Base-by-base conservation (phyloP, 1,140 invertebrate species). In the Camponotus pennsylvanicus region DNA sequence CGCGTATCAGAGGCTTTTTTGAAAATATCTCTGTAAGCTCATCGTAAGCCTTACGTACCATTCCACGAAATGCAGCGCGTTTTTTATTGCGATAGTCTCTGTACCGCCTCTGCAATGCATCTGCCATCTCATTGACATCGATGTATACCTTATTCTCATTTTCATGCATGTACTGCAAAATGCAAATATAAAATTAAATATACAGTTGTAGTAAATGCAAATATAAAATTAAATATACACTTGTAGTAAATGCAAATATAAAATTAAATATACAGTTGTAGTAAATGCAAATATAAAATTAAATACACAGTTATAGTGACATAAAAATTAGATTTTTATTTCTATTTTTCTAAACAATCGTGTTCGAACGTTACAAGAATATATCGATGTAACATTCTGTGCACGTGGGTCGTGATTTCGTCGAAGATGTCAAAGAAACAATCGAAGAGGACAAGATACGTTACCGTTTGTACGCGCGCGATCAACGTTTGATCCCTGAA, bases 81-180 rank as follows among this genome's bases (percentile, higher is more conserved):
- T 97, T 97, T 91, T 96, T 97, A 91, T 96, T 96, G 69, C 95
- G 95, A 94, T 98, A 98, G 89, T 98, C 97, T 27, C 96, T 95
- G 93, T 97, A 97, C 89, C 96, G 96, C 91, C 95, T 96, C 95
- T 97, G 97, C 45, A 98, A 95, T 88, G 96, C 95, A 92, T 97
- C 96, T 88, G 97, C 97, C 97, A 98, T 97, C 92, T 96, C 96
- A 89, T 96, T 96, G 45, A 97, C 96, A 96, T 97, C 97, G 76
- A 97, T 96, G 89, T 96, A 97, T 2, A 96, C 96, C 92, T 97
- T 96, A 87, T 97, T 96, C 86, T 97, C 96, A 94, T 97, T 97
- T 89, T 97, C 97, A 83, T 96, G 96, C 61, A 97, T 95, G 92
- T 97, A 97, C 95, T 97, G 96, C 78, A 64, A 71, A 15, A 78